These are phyloP conservation scores for Daktulosphaira vitifoliae DNA, from an alignment of 1,140 invertebrate species.

Conservation along the genomic window DNA sequence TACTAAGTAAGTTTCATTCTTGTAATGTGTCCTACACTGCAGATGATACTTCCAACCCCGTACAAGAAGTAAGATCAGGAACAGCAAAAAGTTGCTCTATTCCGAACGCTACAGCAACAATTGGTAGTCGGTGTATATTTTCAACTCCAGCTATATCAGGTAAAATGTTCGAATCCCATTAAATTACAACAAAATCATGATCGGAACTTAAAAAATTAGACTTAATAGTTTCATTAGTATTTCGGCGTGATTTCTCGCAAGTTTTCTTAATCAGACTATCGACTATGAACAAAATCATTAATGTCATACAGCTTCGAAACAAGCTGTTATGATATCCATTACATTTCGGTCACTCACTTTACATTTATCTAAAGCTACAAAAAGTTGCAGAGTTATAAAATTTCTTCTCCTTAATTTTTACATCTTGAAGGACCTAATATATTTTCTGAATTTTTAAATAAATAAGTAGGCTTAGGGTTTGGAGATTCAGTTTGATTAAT, in stretches of 20 bases:
- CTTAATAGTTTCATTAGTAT: background rate
- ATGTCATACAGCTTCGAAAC: no score
- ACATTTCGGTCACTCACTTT: no score
- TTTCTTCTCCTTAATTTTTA: no score
- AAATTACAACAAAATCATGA: no score
- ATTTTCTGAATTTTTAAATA: no score
- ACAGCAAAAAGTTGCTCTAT: background rate
- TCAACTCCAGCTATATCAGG: background rate
- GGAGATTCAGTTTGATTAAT: no score
- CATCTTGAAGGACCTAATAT: no score
- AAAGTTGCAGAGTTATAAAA: no score
- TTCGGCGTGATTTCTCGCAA: background rate
- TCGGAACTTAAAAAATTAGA: background rate
- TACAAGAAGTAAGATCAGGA: background rate
- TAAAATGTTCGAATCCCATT: no score
- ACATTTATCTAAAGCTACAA: no score
- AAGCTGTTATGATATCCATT: no score
- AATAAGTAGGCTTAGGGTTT: no score
- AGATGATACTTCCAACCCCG: background rate
- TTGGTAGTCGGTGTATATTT: background rate
- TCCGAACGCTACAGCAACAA: background rate
- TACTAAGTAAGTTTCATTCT: background rate
- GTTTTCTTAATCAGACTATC: background rate
- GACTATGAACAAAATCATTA: background rate
- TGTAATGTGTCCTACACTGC: background rate